Evolutionary conservation across 2,797 vertebrate genomes (phyloP).

Genomic region (Parotocinclus haroldoi): DNA sequence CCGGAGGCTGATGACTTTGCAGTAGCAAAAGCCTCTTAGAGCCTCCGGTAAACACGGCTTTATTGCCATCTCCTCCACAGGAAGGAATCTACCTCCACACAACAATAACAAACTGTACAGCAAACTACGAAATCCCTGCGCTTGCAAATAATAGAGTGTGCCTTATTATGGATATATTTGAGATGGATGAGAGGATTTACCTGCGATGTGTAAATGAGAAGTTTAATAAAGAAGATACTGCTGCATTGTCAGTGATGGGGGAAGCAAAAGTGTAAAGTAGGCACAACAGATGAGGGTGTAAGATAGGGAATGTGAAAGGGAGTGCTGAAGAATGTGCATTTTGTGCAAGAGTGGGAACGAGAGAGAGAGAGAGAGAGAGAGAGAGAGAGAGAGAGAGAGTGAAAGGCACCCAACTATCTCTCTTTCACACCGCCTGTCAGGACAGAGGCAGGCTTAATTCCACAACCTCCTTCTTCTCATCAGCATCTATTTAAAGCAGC

Average conservation of each 20-base stretch:
- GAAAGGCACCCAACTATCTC: conserved; percentile 28
- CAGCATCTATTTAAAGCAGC: conserved; percentile 41
- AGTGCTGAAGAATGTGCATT: conserved; percentile 27
- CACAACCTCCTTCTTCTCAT: conserved; percentile 29
- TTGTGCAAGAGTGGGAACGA: conserved; percentile 4
- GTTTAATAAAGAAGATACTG: conserved; percentile 6
- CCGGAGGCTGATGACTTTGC: conserved; percentile 49
- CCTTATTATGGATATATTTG: conserved; percentile 13
- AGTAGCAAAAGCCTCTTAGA: conserved; percentile 47
- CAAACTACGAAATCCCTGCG: conserved; percentile 18
- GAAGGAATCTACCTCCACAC: conserved; percentile 37
- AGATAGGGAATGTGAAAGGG: conserved; percentile 16
- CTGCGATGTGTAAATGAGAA: conserved; percentile 21
- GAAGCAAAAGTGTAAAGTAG: conserved; percentile 21
- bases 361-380: not conserved
- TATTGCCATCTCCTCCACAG: conserved; percentile 34
- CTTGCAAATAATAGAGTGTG: conserved; percentile 14
- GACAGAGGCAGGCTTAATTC: conserved; percentile 16
- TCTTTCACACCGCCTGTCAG: conserved; percentile 14
- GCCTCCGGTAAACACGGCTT: conserved; percentile 43
- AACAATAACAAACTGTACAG: conserved; percentile 42
- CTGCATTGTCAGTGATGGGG: conserved; percentile 1
- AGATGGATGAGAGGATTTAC: conserved; percentile 7
- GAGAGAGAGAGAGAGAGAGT: conserved; percentile 15
- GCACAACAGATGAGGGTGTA: conserved; percentile 16